phyloP scores from a whole-genome alignment of 2,113 vertebrate species.

The Hippoglossus stenolepis region DNA sequence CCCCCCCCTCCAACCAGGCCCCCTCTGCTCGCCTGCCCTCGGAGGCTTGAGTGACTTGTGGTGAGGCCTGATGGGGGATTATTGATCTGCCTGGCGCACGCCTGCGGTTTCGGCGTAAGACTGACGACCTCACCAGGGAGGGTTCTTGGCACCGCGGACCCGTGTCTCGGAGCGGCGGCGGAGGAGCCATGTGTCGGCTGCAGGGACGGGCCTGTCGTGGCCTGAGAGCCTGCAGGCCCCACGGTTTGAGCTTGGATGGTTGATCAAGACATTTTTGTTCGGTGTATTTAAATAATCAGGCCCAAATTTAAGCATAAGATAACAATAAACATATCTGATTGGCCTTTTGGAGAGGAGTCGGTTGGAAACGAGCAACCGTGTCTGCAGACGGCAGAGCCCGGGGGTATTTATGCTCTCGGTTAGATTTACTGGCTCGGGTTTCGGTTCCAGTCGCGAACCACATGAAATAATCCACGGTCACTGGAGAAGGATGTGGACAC shows the following conservation, averaged over 20 bases:
- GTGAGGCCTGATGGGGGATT: slow-evolving; percentile 79
- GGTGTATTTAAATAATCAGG: slow-evolving; percentile 62
- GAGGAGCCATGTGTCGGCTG: slow-evolving; percentile 6
- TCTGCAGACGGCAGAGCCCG: slow-evolving; percentile 56
- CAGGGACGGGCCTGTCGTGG: slow-evolving; percentile 37
- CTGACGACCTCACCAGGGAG: slow-evolving; percentile 82
- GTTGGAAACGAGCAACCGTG: slow-evolving; percentile 46
- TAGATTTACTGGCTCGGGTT: slow-evolving; percentile 61
- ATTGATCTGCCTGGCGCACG: slow-evolving; percentile 81
- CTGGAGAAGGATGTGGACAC: slow-evolving; percentile 79
- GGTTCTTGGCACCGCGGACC: slow-evolving; percentile 59
- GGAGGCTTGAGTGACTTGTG: slow-evolving; percentile 79
- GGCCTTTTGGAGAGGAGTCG: slow-evolving; percentile 53
- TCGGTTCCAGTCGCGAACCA: slow-evolving; percentile 73
- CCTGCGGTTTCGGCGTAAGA: slow-evolving; percentile 78
- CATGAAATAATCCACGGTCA: slow-evolving; percentile 74
- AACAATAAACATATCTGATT: slow-evolving; percentile 73
- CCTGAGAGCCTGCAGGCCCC: slow-evolving; percentile 19
- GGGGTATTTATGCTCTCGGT: slow-evolving; percentile 63
- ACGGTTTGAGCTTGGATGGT: slow-evolving; percentile 50
- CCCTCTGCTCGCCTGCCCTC: slow-evolving; percentile 51
- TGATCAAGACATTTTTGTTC: slow-evolving; percentile 47
- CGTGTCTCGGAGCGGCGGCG: slow-evolving; percentile 50
- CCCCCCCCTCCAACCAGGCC: slow-evolving; percentile 10
- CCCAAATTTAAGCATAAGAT: slow-evolving; percentile 52